phyloP scores from a whole-genome alignment of 1,140 invertebrate genomes.

The Elymnias hypermnestra region DNA sequence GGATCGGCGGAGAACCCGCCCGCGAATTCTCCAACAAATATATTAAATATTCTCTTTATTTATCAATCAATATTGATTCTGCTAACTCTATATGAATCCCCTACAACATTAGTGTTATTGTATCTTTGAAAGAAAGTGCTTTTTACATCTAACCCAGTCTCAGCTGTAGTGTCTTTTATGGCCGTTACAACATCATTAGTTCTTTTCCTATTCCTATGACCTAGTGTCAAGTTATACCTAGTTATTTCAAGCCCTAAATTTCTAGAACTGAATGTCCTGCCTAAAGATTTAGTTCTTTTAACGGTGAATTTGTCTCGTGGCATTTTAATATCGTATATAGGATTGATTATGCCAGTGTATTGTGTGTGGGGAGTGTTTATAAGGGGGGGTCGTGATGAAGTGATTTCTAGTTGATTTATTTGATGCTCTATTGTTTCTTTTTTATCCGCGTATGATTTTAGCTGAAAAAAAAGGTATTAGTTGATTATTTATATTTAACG shows the following conservation, averaged over 20 bases:
- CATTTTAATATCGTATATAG: constrained; percentile 55
- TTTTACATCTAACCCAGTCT: constrained; percentile 47
- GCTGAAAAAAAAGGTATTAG: constrained; percentile 30
- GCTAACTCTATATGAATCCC: constrained; percentile 53
- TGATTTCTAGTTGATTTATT: constrained; percentile 22
- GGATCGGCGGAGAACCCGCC: no score
- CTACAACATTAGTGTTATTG: constrained; percentile 38
- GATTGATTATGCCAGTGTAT: constrained; percentile 59
- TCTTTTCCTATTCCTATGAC: constrained; percentile 35
- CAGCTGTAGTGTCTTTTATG: constrained; percentile 38
- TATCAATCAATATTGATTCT: constrained; percentile 50
- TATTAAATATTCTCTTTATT: no score
- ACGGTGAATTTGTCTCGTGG: constrained; percentile 52
- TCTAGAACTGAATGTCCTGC: constrained; percentile 47
- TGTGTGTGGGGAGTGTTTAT: constrained; percentile 21
- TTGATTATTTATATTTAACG: no score
- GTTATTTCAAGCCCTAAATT: constrained; percentile 41
- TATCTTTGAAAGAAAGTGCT: constrained; percentile 46
- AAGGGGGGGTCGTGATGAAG: constrained; percentile 16
- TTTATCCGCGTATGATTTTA: constrained; percentile 34
- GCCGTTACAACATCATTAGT: constrained; percentile 63
- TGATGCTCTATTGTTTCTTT: constrained; percentile 24
- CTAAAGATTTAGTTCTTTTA: constrained; percentile 57
- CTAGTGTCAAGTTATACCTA: constrained; percentile 49
- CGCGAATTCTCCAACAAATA: no score